Evolutionary conservation across 2,888 invertebrate genomes (phyloP), one percentile per base, ranked within the genome.

Genomic region (Eupithecia vulgata): DNA sequence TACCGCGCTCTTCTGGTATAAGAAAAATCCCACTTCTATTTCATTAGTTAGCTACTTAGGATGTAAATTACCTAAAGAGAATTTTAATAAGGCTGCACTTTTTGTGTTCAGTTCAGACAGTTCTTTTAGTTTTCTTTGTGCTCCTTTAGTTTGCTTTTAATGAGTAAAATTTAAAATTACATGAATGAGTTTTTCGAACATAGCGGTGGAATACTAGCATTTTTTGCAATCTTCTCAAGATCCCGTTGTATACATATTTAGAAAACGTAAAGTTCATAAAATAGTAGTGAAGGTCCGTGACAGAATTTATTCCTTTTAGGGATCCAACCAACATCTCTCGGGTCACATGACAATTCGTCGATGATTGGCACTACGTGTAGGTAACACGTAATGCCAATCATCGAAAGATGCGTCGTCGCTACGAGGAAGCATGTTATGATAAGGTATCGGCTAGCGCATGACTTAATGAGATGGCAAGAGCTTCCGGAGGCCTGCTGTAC

Each of bases 41-140:
- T 81, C 70, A 80, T 81, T 81, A 79, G 74, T 72, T 72, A 73
- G 74, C 79, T 81, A 82, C 81, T 85, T 82, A 80, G 79, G 80
- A 82, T 82, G 82, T 81, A 82, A 81, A 81, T 73, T 81, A 75
- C 81, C 80, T 78, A 81, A 81, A 77, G 79, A 84, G 78, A 85
- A 82, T 83, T 85, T 85, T 83, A 84, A 84, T 85, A 81, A 81
- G 78, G 73, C 79, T 81, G 80, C 78, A 82, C 81, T 83, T 82
- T 64, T 82, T 81, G 76, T 74, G 71, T 70, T 73, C 78, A 78
- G 71, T 70, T 73, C 78, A 78, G 74, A 78, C 73, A 72, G 79
- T 81, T 79, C 78, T 82, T 80, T 74, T 82, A 82, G 82, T 84
- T 84, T 83, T 85, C 84, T 85, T 85, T 79, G 84, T 85, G 78